Base-by-base conservation (phyloP, 2,888 invertebrate species). In the Alentia gelatinosa region DNA sequence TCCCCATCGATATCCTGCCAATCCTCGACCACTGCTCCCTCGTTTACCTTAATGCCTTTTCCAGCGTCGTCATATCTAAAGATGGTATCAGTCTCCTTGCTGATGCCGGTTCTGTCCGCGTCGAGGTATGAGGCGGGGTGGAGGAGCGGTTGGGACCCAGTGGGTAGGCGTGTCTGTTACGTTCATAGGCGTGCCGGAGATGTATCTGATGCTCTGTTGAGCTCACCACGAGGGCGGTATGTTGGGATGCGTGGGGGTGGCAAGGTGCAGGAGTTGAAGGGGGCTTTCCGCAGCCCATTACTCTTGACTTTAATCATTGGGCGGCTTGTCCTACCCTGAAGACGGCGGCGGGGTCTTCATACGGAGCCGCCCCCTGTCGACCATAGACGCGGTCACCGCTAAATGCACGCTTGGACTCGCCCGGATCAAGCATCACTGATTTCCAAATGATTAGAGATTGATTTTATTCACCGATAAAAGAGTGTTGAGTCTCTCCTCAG, bases 381-480 rank as follows among this genome's bases (percentile, higher is more conserved):
- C 23, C n/a, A 56, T 56, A n/a, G 56, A 56, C 23, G 56, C 23
- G 56, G 12, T 1, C 56, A 3, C 56, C 19, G 56, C 23, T 56
- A 56, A 56, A 56, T 56, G 68, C 33, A 68, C 33, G 26, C 68
- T 12, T 68, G 68, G 68, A n/a, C 37, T 19, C n/a, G 26, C 30
- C 4, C 42, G 30, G 86, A 86, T 86, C 86, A 86, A 47, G 86
- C 86, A 30, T 30, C 26, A 30, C 86, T 86, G 86, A 86, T 86
- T 86, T 47, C 33, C 26, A 30, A 86, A 86, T 86, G 86, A 86
- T 86, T 86, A 86, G 86, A 86, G 47, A 86, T 86, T 86, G 86
- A 86, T 86, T 86, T 86, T 86, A 86, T 86, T 86, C 86, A 26
- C 15, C 19, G 86, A 86, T 86, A 86, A 47, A 86, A 30, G 86